Conservation (phyloP, 2,888 invertebrate genomes). For the Aspidiotus rigidus region DNA sequence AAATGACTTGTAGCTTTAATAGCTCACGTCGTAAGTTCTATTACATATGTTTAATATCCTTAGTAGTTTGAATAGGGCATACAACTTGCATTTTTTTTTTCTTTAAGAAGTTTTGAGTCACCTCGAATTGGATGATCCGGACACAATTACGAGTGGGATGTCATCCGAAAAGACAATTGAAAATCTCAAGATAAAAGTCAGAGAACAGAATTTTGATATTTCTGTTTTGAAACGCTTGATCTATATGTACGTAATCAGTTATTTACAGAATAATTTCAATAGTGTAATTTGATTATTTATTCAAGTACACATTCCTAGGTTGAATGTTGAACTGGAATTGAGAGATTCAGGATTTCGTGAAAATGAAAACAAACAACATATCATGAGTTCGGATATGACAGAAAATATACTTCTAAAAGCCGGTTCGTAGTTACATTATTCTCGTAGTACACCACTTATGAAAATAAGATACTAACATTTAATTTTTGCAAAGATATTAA, state of each 20-base stretch:
- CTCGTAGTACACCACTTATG: not conserved
- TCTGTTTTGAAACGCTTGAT: conserved; percentile 21
- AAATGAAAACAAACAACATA: not conserved
- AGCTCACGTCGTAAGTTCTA: too few species aligned
- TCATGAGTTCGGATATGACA: not conserved
- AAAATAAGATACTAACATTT: not conserved
- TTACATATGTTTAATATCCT: too few species aligned
- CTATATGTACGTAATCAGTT: conserved; percentile 15
- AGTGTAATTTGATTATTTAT: conserved; percentile 1
- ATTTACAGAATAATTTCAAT: not conserved
- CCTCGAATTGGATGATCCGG: too few species aligned
- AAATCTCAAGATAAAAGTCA: conserved; percentile 7
- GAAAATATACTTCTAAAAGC: not conserved
- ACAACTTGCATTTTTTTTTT: too few species aligned
- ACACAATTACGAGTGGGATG: too few species aligned
- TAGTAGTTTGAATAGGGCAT: too few species aligned
- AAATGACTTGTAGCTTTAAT: too few species aligned
- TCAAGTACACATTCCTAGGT: not conserved
- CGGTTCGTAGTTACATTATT: not conserved
- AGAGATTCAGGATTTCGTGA: conserved; percentile 3
- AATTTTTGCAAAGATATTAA: conserved; percentile 12
- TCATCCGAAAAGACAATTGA: conserved; percentile 1
- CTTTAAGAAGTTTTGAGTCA: too few species aligned
- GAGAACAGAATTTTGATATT: conserved; percentile 23
- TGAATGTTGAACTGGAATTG: conserved; percentile 23